A percentile compares a stretch with the other conserved stretches of the same genome.
Evolutionary conservation across 1,140 invertebrate genomes (phyloP).

Genomic region (Hetaerina americana): DNA sequence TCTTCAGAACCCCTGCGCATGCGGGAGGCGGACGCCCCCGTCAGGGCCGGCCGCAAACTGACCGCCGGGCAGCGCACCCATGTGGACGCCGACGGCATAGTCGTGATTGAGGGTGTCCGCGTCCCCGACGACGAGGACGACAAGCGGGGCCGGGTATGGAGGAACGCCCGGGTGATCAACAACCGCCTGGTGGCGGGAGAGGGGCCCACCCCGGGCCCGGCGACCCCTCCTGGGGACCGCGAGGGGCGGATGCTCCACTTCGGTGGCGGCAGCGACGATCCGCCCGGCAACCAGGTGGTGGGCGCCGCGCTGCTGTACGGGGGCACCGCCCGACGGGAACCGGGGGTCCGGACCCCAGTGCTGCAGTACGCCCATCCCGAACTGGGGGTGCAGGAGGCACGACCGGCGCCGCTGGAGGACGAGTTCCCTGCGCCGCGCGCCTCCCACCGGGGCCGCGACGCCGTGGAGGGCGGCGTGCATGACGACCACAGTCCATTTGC

Average conservation of each 20-base stretch:
- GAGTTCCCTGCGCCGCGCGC: background rate
- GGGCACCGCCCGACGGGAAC: background rate
- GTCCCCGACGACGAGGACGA: slow-evolving; percentile 71
- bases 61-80: slow-evolving; percentile 36
- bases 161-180: slow-evolving; percentile 75
- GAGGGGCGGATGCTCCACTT: background rate
- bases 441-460: background rate
- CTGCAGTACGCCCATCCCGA: slow-evolving; percentile 66
- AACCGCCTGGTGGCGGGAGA: slow-evolving; percentile 47
- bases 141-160: slow-evolving; percentile 53
- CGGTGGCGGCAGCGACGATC: background rate
- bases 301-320: background rate
- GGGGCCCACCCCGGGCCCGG: background rate
- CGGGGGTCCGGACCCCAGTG: slow-evolving; percentile 50
- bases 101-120: slow-evolving; percentile 62
- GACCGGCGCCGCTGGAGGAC: background rate
- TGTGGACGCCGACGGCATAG: slow-evolving; percentile 54
- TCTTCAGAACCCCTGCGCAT: background rate
- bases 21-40: background rate
- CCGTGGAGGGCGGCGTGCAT: slow-evolving; percentile 25
- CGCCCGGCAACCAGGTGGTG: background rate
- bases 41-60: background rate
- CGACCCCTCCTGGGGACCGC: slow-evolving; percentile 6
- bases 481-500: slow-evolving; percentile 29
- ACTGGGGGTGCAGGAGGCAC: slow-evolving; percentile 57